Evolutionary conservation across 2,113 vertebrate species (phyloP).

Genomic region (Panthera leo): DNA sequence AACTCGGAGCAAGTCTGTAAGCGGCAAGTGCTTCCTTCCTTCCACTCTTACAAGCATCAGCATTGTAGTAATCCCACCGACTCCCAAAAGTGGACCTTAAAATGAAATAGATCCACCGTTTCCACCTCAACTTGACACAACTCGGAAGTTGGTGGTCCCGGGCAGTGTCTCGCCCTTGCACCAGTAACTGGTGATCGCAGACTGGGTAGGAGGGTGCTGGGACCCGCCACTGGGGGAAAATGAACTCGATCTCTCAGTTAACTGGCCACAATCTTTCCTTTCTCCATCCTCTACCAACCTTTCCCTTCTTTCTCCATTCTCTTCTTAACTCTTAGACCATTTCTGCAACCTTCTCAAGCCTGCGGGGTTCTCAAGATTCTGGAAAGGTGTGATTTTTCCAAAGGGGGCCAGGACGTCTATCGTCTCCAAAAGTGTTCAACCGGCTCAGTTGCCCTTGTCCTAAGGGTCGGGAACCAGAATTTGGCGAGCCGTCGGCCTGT

Average conservation of each 20-base stretch:
- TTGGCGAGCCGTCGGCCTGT: background rate
- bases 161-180: background rate
- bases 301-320: background rate
- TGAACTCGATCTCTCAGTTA: background rate
- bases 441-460: background rate
- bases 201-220: background rate
- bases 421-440: background rate
- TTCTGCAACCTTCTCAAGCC: background rate
- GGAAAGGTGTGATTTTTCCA: background rate
- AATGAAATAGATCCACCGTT: background rate
- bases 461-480: background rate
- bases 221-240: background rate
- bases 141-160: background rate
- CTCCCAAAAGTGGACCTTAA: constrained; percentile 1
- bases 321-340: background rate
- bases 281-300: background rate
- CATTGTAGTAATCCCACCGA: background rate
- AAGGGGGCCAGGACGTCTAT: background rate
- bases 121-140: background rate
- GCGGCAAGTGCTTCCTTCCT: background rate
- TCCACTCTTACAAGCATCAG: background rate
- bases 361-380: background rate
- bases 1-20: background rate
- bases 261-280: background rate
- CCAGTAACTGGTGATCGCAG: background rate